Evolutionary conservation across 92 coral and sea anemone species (phyloP).

Genomic region (Heteractis magnifica): DNA sequence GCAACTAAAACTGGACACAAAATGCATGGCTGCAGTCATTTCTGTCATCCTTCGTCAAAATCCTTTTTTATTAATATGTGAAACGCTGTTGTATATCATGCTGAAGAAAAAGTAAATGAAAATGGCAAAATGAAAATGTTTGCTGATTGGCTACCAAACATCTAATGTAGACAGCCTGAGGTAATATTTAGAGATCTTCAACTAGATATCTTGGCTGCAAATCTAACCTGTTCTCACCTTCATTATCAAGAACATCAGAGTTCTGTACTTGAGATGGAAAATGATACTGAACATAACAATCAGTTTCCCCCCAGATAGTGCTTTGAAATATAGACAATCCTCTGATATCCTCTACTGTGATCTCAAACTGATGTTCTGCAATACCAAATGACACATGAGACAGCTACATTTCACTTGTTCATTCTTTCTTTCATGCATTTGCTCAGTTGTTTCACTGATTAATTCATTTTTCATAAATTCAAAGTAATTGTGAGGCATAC

Average conservation of each 20-base stretch:
- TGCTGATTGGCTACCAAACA: no score
- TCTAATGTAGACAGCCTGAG: no score
- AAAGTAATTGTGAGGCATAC: background rate
- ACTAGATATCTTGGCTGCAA: background rate
- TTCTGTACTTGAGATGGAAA: conserved; percentile 78
- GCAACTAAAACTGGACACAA: background rate
- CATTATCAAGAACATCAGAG: conserved; percentile 44
- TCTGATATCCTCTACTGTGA: conserved; percentile 80
- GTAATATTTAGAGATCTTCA: background rate
- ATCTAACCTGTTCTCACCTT: conserved; percentile 50
- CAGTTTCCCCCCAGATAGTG: conserved; percentile 96
- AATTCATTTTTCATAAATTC: background rate
- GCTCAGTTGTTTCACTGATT: background rate
- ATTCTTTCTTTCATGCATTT: background rate
- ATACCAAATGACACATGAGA: background rate
- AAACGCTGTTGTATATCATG: no score
- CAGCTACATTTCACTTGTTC: background rate
- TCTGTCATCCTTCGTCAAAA: no score
- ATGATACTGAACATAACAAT: conserved; percentile 95
- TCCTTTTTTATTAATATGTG: no score
- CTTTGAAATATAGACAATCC: conserved; percentile 82
- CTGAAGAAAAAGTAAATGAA: no score
- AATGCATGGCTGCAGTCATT: no score
- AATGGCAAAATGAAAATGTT: no score
- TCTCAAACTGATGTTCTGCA: conserved; percentile 92